Conservation (phyloP, 2,797 vertebrate species). For the Scyliorhinus canicula region DNA sequence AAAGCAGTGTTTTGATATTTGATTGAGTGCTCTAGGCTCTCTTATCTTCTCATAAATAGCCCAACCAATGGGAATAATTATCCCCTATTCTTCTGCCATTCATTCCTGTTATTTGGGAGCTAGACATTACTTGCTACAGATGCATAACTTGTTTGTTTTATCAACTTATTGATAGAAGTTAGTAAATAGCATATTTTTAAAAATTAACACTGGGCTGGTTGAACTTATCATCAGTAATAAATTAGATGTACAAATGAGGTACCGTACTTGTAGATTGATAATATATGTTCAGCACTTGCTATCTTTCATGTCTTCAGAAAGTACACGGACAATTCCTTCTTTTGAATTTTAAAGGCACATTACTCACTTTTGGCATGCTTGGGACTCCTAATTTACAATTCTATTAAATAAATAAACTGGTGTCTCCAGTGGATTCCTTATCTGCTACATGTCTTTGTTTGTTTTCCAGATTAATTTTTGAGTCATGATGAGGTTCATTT, state of each 20-base stretch:
- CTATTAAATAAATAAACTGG: conserved; percentile 20
- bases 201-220: background rate
- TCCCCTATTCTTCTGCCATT: background rate
- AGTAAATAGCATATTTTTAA: background rate
- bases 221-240: background rate
- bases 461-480: conserved; percentile 14
- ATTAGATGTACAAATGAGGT: background rate
- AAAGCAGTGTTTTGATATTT: background rate
- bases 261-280: background rate
- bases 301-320: background rate
- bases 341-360: background rate
- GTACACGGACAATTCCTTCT: background rate
- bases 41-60: background rate
- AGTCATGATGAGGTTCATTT: conserved; percentile 5
- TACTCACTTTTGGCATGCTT: background rate
- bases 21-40: background rate
- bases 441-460: background rate
- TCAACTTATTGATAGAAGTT: background rate
- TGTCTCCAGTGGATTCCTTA: background rate
- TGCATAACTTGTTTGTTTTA: background rate
- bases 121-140: background rate
- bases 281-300: background rate
- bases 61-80: background rate
- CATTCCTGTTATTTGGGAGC: background rate
- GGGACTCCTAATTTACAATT: background rate